Evolutionary conservation across 92 coral and sea anemone species (phyloP).

Genomic region (Pocillopora meandrina): DNA sequence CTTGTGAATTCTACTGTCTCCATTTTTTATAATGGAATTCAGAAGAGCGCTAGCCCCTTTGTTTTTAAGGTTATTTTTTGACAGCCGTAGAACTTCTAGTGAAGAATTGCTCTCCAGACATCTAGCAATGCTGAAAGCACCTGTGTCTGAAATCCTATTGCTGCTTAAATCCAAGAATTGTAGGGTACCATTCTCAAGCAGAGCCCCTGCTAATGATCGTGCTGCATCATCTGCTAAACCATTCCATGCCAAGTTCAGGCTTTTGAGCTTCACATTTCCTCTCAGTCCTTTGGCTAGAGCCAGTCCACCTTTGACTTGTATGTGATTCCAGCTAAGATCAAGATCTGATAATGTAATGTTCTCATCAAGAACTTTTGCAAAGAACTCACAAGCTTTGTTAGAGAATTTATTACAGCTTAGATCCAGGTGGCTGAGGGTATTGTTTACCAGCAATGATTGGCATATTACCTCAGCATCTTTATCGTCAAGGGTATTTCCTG

Average conservation of each 20-base stretch:
- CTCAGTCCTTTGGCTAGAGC: slow-evolving; percentile 68
- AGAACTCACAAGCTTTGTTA: slow-evolving; percentile 67
- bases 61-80: slow-evolving; percentile 71
- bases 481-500: slow-evolving; percentile 72
- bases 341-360: slow-evolving; percentile 65
- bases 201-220: slow-evolving; percentile 59
- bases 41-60: slow-evolving; percentile 79
- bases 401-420: slow-evolving; percentile 78
- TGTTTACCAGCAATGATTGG: slow-evolving; percentile 60
- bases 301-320: slow-evolving; percentile 75
- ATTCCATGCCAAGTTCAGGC: slow-evolving; percentile 86
- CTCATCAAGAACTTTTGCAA: slow-evolving; percentile 71
- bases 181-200: slow-evolving; percentile 69
- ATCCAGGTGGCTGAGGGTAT: slow-evolving; percentile 69
- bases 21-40: slow-evolving; percentile 60
- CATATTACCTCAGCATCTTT: slow-evolving; percentile 74
- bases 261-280: slow-evolving; percentile 80
- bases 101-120: slow-evolving; percentile 56
- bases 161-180: slow-evolving; percentile 68
- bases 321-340: slow-evolving; percentile 90
- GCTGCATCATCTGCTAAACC: slow-evolving; percentile 80
- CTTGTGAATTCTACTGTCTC: slow-evolving; percentile 62
- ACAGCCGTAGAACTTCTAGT: slow-evolving; percentile 64
- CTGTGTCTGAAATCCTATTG: slow-evolving; percentile 69
- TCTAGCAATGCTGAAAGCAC: slow-evolving; percentile 60